Evolutionary conservation across 1,140 invertebrate species (phyloP), one percentile per base, ranked within the genome.

Genomic region (Megathymus violae): DNA sequence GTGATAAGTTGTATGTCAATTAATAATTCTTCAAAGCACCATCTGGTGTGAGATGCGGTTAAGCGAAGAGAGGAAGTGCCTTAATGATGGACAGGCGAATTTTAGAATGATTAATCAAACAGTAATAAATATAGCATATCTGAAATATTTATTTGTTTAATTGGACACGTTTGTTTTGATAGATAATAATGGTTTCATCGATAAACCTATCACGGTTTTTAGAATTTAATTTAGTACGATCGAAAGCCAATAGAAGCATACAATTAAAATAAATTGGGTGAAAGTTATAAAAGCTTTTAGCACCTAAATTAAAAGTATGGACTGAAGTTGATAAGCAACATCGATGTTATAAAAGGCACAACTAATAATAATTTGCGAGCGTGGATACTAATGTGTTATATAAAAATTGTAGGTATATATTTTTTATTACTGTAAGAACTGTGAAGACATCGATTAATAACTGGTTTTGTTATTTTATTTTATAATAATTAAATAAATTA

Each of bases 11-110:
- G 86, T 88, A 87, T 84, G 88, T 83, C 88, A 91, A 91, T 91
- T 91, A 91, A 91, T 91, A 89, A 91, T 91, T 90, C 88, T 89
- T 91, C 88, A 91, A 91, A 91, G 88, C 81, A 80, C 82, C 86
- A 91, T 82, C 73, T 91, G 85, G 88, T 82, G 88, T 82, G 79
- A 77, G 78, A 76, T 47, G 69, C 77, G 74, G 69, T 64, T 78
- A 69, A 76, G 62, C 71, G 77, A 46, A 62, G 68, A 73, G 69
- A 87, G 83, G 82, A 88, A 84, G 76, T 73, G 60, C 47, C 58
- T 51, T 78, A 82, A 81, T 76, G 81, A 84, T 71, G 64, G 63
- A 75, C 67, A 62, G 67, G 52, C 61, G 65, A 62, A 66, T 64
- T 65, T 74, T 54, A 62, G 51, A 62, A 62, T 47, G 69, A 71